phyloP scores from a whole-genome alignment of 2,888 invertebrate species.

The Chelonus formosanus region DNA sequence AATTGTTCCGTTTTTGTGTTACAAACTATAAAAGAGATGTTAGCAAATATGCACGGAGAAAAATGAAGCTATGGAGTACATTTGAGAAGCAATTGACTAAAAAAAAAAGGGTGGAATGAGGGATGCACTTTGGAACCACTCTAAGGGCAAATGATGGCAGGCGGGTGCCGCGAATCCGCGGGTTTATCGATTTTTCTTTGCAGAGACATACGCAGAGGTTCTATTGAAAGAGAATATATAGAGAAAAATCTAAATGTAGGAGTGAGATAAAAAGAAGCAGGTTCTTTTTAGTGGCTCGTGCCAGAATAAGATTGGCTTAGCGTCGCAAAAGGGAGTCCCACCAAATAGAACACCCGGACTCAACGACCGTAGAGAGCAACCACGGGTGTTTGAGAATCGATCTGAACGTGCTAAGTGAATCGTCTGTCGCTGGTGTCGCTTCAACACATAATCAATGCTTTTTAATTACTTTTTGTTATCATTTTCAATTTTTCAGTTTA shows the following conservation, averaged over 20 bases:
- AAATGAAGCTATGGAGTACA: not conserved
- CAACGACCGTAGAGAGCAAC: slow-evolving; percentile 12
- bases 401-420: slow-evolving; percentile 28
- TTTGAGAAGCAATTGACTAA: slow-evolving; percentile 1
- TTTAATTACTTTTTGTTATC: not conserved
- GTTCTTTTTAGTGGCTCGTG: slow-evolving; percentile 25
- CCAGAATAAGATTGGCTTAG: slow-evolving; percentile 36
- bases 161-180: slow-evolving; percentile 37
- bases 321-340: slow-evolving; percentile 25
- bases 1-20: no score
- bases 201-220: slow-evolving; percentile 31
- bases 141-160: slow-evolving; percentile 33
- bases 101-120: slow-evolving; percentile 8
- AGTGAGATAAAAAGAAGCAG: slow-evolving; percentile 29
- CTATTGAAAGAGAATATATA: slow-evolving; percentile 5
- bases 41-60: no score
- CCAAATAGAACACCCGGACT: slow-evolving; percentile 15
- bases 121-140: slow-evolving; percentile 27
- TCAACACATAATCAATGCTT: slow-evolving; percentile 12
- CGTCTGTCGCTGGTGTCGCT: slow-evolving; percentile 21
- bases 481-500: not conserved
- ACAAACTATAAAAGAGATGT: no score
- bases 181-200: slow-evolving; percentile 37
- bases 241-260: slow-evolving; percentile 1
- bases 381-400: slow-evolving; percentile 30